Evolutionary conservation across 2,888 invertebrate species (phyloP).

Genomic region (Adineta ricciae): DNA sequence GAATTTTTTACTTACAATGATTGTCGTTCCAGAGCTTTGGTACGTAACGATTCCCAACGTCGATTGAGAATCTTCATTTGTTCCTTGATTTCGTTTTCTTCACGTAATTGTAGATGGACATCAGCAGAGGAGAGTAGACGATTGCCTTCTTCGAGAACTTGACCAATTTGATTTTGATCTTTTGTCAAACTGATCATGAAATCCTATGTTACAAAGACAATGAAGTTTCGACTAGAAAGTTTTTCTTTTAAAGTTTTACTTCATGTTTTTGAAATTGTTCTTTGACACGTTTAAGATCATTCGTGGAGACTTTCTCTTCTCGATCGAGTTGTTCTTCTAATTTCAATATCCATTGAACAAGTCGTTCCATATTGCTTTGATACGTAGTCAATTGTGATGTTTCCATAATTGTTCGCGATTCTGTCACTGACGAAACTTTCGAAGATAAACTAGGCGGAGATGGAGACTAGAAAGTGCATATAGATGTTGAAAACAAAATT

Average conservation of each 20-base stretch:
- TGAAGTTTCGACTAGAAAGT: background rate
- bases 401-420: background rate
- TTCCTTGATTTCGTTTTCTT: constrained; percentile 66
- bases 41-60: constrained; percentile 73
- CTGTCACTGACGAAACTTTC: background rate
- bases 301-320: constrained; percentile 41
- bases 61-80: constrained; percentile 76
- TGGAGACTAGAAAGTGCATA: background rate
- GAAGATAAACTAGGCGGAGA: background rate
- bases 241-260: constrained; percentile 43
- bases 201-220: constrained; percentile 49
- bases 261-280: constrained; percentile 68
- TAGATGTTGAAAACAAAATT: background rate
- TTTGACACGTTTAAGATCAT: constrained; percentile 60
- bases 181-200: constrained; percentile 74
- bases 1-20: constrained; percentile 43
- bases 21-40: constrained; percentile 70
- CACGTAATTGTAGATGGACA: constrained; percentile 29
- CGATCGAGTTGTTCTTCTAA: constrained; percentile 68
- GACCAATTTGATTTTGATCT: constrained; percentile 74
- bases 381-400: constrained; percentile 51
- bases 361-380: constrained; percentile 74
- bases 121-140: constrained; percentile 59
- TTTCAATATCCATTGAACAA: constrained; percentile 73
- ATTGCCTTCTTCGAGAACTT: constrained; percentile 72